These are phyloP conservation scores for Pseudolaguvia tuberculata DNA, from an alignment of 2,113 vertebrate species.

Conservation along the genomic window DNA sequence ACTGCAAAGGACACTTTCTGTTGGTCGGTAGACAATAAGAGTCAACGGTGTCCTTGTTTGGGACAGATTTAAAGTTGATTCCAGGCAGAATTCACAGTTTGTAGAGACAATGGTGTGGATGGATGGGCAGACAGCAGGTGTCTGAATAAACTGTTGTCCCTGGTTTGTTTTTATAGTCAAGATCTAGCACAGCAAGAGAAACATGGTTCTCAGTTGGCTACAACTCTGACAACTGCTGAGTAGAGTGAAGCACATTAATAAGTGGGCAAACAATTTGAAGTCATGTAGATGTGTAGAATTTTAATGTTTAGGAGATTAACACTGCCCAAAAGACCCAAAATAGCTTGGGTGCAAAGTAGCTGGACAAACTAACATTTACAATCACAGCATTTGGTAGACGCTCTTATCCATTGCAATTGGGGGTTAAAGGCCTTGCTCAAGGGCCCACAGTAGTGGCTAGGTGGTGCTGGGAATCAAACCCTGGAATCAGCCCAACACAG, in stretches of 20 bases:
- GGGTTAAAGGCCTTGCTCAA: too few species aligned
- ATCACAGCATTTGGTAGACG: too few species aligned
- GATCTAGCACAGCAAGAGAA: background rate
- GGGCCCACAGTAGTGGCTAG: too few species aligned
- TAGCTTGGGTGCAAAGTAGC: too few species aligned
- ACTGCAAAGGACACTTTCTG: slow-evolving; percentile 51
- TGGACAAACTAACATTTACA: too few species aligned
- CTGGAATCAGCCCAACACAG: too few species aligned
- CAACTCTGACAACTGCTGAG: background rate
- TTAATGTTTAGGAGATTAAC: background rate
- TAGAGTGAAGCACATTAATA: background rate
- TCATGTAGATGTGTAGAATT: background rate
- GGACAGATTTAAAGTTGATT: slow-evolving; percentile 52
- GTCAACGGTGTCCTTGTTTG: slow-evolving; percentile 50
- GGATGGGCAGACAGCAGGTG: background rate
- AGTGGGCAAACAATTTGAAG: background rate
- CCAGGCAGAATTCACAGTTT: slow-evolving; percentile 48
- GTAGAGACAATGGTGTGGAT: slow-evolving; percentile 33
- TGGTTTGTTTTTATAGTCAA: background rate
- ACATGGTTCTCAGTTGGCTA: background rate
- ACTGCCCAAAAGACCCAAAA: background rate
- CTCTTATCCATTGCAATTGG: too few species aligned
- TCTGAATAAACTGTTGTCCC: background rate
- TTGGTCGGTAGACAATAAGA: slow-evolving; percentile 40
- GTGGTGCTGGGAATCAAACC: too few species aligned